phyloP scores from a whole-genome alignment of 2,797 vertebrate genomes.

The Halcyon leucocephala region DNA sequence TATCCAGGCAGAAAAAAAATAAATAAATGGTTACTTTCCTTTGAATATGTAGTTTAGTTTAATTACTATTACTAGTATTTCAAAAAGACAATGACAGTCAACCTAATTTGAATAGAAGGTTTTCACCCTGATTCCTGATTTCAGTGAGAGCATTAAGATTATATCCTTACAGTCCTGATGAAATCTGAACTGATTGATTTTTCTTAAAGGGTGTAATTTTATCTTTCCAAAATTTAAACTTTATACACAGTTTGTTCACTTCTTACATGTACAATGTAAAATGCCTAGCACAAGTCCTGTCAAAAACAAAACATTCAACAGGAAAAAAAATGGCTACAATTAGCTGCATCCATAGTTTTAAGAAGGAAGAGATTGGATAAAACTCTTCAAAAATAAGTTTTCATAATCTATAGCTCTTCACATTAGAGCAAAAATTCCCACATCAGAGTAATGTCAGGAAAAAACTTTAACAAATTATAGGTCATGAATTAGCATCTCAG shows the following conservation, averaged over 20 bases:
- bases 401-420: background rate
- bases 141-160: background rate
- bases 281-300: background rate
- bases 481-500: background rate
- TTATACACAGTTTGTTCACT: background rate
- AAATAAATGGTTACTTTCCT: background rate
- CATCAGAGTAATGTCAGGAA: fast-evolving
- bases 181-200: background rate
- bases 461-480: background rate
- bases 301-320: background rate
- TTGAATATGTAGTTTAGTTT: background rate
- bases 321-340: background rate
- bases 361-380: background rate
- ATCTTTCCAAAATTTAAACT: background rate
- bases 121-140: background rate
- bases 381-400: background rate
- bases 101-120: fast-evolving
- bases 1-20: background rate
- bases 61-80: background rate
- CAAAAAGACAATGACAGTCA: background rate
- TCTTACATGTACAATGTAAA: background rate
- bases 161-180: background rate
- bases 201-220: fast-evolving
- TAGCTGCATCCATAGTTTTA: background rate
- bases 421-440: background rate